Percentiles rank a stretch among this genome's conserved stretches.
phyloP scores from a whole-genome alignment of 2,113 vertebrate genomes.

The Sinocyclocheilus rhinocerous region DNA sequence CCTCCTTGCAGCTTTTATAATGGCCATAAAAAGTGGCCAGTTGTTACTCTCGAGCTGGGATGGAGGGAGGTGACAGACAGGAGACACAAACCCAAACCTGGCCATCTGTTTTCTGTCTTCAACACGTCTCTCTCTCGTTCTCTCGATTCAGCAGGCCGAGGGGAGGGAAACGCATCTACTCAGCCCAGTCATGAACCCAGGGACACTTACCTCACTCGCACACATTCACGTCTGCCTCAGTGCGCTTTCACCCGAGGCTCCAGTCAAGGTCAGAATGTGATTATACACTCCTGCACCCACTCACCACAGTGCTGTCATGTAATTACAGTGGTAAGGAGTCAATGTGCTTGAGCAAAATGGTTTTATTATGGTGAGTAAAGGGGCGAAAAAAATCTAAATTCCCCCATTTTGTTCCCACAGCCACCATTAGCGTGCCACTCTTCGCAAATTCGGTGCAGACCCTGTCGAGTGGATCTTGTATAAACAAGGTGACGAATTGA shows the following conservation, averaged over 20 bases:
- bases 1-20: slow-evolving; percentile 54
- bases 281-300: slow-evolving; percentile 52
- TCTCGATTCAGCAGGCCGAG: slow-evolving; percentile 50
- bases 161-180: slow-evolving; percentile 41
- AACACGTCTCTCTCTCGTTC: slow-evolving; percentile 31
- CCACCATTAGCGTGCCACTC: neutral
- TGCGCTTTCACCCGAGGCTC: slow-evolving; percentile 38
- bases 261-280: slow-evolving; percentile 49
- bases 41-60: slow-evolving; percentile 61
- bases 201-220: slow-evolving; percentile 38
- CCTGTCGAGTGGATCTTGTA: slow-evolving; percentile 11
- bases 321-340: slow-evolving; percentile 51
- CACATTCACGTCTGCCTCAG: neutral
- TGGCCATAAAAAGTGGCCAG: slow-evolving; percentile 61
- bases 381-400: slow-evolving; percentile 19
- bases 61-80: slow-evolving; percentile 53
- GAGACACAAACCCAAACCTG: slow-evolving; percentile 48
- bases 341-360: slow-evolving; percentile 31
- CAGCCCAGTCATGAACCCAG: slow-evolving; percentile 42
- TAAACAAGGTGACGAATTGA: slow-evolving; percentile 38
- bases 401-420: slow-evolving; percentile 13
- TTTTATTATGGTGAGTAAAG: slow-evolving; percentile 34
- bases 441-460: neutral
- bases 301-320: slow-evolving; percentile 47
- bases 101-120: slow-evolving; percentile 70